Percentiles rank a stretch among this genome's conserved stretches.
Conservation (phyloP, 2,888 invertebrate species). For the Zele albiditarsus region DNA sequence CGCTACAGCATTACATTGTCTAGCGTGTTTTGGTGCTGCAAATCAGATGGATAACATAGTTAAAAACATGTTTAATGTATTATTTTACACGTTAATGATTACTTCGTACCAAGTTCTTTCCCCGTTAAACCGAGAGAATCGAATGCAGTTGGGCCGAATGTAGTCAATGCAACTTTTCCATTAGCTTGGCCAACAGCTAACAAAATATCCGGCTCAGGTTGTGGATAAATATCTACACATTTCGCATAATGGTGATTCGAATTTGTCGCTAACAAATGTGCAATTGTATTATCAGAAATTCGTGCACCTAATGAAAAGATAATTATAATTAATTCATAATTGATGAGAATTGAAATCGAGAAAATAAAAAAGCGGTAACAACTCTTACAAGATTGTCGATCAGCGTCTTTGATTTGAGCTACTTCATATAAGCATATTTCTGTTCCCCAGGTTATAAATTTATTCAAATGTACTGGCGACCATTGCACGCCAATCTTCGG, state of each 20-base stretch:
- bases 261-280: conserved; percentile 83
- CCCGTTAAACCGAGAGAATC: conserved; percentile 82
- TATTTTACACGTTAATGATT: conserved; percentile 17
- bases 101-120: conserved; percentile 82
- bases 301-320: conserved; percentile 75
- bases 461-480: conserved; percentile 86
- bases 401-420: conserved; percentile 77
- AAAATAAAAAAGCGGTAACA: conserved; percentile 68
- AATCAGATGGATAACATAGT: conserved; percentile 42
- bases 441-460: conserved; percentile 92
- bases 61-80: not conserved
- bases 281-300: conserved; percentile 81
- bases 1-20: conserved; percentile 89
- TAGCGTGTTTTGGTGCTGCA: conserved; percentile 86
- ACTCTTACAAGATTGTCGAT: conserved; percentile 71
- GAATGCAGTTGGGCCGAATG: conserved; percentile 81
- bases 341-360: too few relatives aligned
- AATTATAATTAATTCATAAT: conserved; percentile 3
- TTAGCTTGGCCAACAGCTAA: conserved; percentile 91
- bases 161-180: conserved; percentile 89
- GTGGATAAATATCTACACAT: conserved; percentile 90
- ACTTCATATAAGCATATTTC: conserved; percentile 92
- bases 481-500: conserved; percentile 87
- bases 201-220: conserved; percentile 83
- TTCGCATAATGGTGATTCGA: conserved; percentile 86